Evolutionary conservation across 2,113 vertebrate species (phyloP).

Genomic region (Leuciscus idus): DNA sequence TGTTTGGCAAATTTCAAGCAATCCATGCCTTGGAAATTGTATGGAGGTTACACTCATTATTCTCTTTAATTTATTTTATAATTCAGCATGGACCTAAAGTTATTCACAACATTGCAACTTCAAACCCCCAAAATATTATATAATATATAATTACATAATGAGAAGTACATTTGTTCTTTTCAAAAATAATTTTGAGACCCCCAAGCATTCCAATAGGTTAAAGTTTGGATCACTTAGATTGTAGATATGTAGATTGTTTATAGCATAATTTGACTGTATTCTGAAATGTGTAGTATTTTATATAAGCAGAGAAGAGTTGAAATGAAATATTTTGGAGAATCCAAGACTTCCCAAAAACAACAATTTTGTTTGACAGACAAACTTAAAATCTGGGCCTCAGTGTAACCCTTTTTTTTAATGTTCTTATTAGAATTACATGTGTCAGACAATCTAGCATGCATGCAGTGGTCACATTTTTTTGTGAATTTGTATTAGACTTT

Average conservation of each 20-base stretch:
- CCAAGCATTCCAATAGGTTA: constrained; percentile 64
- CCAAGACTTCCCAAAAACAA: constrained; percentile 12
- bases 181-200: constrained; percentile 31
- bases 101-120: constrained; percentile 7
- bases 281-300: constrained; percentile 7
- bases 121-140: not conserved
- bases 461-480: constrained; percentile 52
- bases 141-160: not conserved
- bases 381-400: not conserved
- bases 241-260: not conserved
- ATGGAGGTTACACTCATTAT: not conserved
- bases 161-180: not conserved
- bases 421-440: not conserved
- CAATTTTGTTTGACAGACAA: not conserved
- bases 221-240: not conserved
- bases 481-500: constrained; percentile 37
- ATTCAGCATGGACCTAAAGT: not conserved
- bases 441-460: constrained; percentile 59
- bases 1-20: constrained; percentile 22
- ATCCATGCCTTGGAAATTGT: constrained; percentile 21
- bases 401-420: not conserved
- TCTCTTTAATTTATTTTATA: not conserved
- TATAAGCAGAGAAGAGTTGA: not conserved
- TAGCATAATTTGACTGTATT: not conserved
- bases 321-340: not conserved